phyloP scores from a whole-genome alignment of 2,797 vertebrate genomes.

The Sebastes diaconus region DNA sequence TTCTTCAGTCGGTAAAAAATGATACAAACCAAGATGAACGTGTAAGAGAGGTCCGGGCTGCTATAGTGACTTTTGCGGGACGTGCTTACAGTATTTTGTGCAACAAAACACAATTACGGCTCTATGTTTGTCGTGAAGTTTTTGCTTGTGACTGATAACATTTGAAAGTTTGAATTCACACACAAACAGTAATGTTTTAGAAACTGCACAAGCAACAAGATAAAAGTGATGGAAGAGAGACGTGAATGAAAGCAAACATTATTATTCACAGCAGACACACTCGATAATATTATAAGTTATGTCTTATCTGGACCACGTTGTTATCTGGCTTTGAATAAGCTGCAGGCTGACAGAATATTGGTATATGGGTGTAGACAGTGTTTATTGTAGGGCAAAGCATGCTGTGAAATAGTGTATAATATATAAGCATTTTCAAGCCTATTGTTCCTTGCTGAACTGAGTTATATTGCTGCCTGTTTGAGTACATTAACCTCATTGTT shows the following conservation, averaged over 20 bases:
- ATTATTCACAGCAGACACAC: background rate
- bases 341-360: background rate
- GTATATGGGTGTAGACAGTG: background rate
- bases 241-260: background rate
- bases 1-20: accelerated
- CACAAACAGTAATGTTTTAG: background rate
- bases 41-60: background rate
- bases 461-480: background rate
- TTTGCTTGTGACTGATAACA: background rate
- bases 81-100: background rate
- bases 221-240: background rate
- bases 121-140: background rate
- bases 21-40: background rate
- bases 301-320: background rate
- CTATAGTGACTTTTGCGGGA: background rate
- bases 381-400: background rate
- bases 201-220: background rate
- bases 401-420: background rate
- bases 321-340: conserved; percentile 29
- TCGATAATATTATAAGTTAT: background rate
- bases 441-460: background rate
- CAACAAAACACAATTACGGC: background rate
- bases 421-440: background rate
- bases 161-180: conserved; percentile 1
- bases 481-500: background rate